phyloP scores from a whole-genome alignment of 2,888 invertebrate species.

The Harpagoxenus sublaevis region DNA sequence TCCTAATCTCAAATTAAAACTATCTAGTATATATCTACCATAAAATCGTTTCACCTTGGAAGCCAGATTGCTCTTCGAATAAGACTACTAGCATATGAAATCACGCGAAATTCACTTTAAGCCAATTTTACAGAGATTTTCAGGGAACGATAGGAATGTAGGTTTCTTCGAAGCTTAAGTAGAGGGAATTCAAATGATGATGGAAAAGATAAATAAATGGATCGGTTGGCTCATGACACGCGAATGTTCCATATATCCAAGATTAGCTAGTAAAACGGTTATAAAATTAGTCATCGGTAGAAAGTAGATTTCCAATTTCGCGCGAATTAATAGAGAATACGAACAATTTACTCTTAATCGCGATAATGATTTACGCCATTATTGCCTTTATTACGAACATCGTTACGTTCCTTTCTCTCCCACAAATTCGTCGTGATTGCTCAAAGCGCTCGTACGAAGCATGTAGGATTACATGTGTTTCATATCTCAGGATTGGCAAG shows the following conservation, averaged over 20 bases:
- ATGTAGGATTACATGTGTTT: constrained; percentile 32
- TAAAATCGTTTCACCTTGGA: constrained; percentile 56
- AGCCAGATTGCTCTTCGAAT: constrained; percentile 11
- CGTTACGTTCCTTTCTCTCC: neutral
- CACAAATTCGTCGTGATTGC: constrained; percentile 3
- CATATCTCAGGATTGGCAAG: constrained; percentile 35
- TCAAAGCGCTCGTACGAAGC: neutral
- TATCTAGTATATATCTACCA: neutral
- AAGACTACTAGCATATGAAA: constrained; percentile 33
- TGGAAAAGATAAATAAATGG: constrained; percentile 40
- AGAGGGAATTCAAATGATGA: constrained; percentile 32
- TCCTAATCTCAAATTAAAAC: neutral
- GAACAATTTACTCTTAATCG: constrained; percentile 2
- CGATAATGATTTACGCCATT: neutral
- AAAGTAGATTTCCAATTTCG: constrained; percentile 24
- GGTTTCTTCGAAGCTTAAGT: constrained; percentile 43
- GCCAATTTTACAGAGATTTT: constrained; percentile 51
- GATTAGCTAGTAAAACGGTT: neutral
- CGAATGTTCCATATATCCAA: neutral
- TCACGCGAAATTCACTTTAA: constrained; percentile 46
- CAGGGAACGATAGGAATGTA: constrained; percentile 49
- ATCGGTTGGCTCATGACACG: constrained; percentile 23
- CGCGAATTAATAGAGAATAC: neutral
- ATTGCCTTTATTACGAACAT: neutral
- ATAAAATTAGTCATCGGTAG: constrained; percentile 22